These are phyloP conservation scores for Molorchus minor DNA, from an alignment of 2,888 invertebrate genomes.

Conservation along the genomic window DNA sequence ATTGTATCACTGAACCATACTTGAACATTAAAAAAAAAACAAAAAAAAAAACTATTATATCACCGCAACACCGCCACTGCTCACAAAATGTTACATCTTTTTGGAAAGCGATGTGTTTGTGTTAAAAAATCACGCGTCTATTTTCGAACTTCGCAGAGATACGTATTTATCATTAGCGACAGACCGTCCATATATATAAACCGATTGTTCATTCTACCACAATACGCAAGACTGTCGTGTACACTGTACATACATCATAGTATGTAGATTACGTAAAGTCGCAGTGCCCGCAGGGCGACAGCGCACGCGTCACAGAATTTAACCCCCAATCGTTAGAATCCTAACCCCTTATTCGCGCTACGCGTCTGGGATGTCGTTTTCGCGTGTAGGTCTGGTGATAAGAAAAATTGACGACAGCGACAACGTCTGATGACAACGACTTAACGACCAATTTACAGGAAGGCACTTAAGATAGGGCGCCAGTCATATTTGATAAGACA, in stretches of 20 bases:
- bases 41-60: constrained; percentile 6
- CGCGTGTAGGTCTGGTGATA: too few relatives aligned
- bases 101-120: background rate
- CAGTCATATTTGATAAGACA: too few relatives aligned
- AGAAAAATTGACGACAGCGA: too few relatives aligned
- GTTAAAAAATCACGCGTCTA: constrained; percentile 7
- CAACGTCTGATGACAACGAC: too few relatives aligned
- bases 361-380: too few relatives aligned
- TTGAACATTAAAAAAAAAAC: constrained; percentile 15
- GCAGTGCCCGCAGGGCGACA: constrained; percentile 13
- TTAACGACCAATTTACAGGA: too few relatives aligned
- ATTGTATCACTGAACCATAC: constrained; percentile 54
- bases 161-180: constrained; percentile 4
- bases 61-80: constrained; percentile 16
- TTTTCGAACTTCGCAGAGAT: constrained; percentile 17
- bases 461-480: too few relatives aligned
- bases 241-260: constrained; percentile 8
- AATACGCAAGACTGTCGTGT: constrained; percentile 24
- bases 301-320: constrained; percentile 10
- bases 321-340: constrained; percentile 24
- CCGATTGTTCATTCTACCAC: constrained; percentile 22
- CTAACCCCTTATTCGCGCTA: background rate
- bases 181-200: background rate
- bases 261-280: constrained; percentile 21
- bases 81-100: constrained; percentile 15